These are phyloP conservation scores for Toxotes jaculatrix DNA, from an alignment of 2,113 vertebrate species.

Conservation along the genomic window DNA sequence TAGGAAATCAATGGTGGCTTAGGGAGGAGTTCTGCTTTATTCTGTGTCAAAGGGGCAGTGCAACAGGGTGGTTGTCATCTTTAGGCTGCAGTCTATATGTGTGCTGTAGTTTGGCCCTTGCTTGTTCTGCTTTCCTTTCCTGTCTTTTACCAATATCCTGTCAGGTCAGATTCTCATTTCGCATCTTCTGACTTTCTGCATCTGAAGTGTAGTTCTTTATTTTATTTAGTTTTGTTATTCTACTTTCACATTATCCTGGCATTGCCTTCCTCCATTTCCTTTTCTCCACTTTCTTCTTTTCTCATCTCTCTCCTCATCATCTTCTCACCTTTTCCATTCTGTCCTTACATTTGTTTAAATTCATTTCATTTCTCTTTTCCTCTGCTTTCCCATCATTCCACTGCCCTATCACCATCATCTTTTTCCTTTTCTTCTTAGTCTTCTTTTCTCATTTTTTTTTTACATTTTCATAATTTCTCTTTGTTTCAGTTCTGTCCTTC, in stretches of 20 bases:
- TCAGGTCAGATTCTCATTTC: not conserved
- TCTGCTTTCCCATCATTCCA: not conserved
- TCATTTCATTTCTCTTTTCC: not conserved
- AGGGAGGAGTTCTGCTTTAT: slow-evolving; percentile 68
- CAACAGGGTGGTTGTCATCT: slow-evolving; percentile 55
- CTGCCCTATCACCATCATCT: not conserved
- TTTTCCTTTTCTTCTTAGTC: not conserved
- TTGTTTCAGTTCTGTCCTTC: not conserved
- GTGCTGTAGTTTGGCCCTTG: not conserved
- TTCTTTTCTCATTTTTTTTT: not conserved
- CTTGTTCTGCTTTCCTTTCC: not conserved
- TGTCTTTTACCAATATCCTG: not conserved
- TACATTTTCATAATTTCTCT: too few relatives aligned
- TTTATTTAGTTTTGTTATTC: not conserved
- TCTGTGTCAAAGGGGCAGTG: slow-evolving; percentile 75
- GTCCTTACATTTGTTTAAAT: not conserved
- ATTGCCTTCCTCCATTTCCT: not conserved
- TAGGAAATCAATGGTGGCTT: slow-evolving; percentile 86
- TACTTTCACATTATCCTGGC: not conserved
- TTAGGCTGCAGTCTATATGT: slow-evolving; percentile 3
- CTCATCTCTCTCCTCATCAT: not conserved
- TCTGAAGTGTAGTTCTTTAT: not conserved
- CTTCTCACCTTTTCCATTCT: not conserved
- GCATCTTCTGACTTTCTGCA: not conserved
- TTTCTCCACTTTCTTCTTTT: not conserved